Conservation (phyloP, 1,140 invertebrate genomes). For the Condylostylus longicornis region DNA sequence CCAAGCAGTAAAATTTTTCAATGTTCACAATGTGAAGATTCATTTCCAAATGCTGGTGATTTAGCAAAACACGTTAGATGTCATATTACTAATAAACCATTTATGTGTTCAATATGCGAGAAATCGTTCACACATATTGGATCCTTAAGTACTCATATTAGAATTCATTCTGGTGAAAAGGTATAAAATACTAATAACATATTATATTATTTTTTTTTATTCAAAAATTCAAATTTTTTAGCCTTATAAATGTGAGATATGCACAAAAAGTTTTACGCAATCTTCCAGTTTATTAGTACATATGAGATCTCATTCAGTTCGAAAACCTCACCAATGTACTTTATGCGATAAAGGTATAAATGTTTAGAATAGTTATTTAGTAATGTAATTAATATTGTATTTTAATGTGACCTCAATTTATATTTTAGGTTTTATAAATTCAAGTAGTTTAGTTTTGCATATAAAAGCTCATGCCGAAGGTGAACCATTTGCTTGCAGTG, state of each 20-base stretch:
- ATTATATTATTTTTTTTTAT: conserved; percentile 10
- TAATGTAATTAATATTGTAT: not conserved
- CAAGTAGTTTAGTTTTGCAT: conserved; percentile 24
- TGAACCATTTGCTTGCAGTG: conserved; percentile 20
- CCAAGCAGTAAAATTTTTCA: conserved; percentile 28
- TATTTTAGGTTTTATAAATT: conserved; percentile 23
- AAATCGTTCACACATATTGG: conserved; percentile 48
- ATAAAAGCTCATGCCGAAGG: conserved; percentile 23
- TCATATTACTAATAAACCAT: conserved; percentile 41
- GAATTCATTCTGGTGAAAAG: conserved; percentile 77
- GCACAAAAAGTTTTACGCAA: conserved; percentile 51
- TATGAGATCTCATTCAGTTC: conserved; percentile 50
- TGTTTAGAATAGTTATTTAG: not conserved
- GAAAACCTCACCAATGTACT: conserved; percentile 48
- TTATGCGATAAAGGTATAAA: conserved; percentile 34
- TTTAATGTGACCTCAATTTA: not conserved
- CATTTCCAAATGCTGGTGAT: conserved; percentile 43
- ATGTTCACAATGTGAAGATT: conserved; percentile 43
- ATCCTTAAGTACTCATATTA: conserved; percentile 66
- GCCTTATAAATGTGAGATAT: conserved; percentile 31
- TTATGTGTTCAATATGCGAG: conserved; percentile 31
- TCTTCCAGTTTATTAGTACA: conserved; percentile 51
- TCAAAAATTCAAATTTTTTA: too few species aligned
- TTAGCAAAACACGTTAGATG: conserved; percentile 39
- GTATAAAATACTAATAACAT: conserved; percentile 9